Base-by-base conservation (phyloP, 2,113 vertebrate species). In the Cyanoderma ruficeps region DNA sequence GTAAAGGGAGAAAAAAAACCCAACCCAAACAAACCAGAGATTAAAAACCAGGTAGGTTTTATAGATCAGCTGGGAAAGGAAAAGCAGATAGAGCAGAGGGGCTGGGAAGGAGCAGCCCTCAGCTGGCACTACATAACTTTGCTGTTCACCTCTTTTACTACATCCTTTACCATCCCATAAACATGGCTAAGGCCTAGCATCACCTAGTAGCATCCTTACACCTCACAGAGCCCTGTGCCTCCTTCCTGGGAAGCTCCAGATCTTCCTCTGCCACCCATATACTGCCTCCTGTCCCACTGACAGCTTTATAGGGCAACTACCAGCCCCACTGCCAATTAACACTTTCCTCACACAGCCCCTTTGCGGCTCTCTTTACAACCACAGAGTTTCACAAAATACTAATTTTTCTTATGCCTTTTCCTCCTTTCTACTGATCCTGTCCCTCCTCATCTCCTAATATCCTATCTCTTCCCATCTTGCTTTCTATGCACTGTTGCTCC, bases 41-140 rank as follows among this genome's bases (percentile, higher is more conserved):
- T 22, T 77, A 89, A 92, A 94, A 94, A 64, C 19, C 72, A 77
- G 67, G 59, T 65, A 65, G 56, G 37, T 88, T 91, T 94, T 92
- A 96, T 44, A 94, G 90, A 82, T 83, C 70, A 91, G 27, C 65
- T 84, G 57, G 70, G 69, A 91, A 84, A 94, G 65, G 72, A 59
- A 87, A 93, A 87, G 44, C 59, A 71, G 55, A 75, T 13, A 27
- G 89, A 89, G 65, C 55, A 81, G 68, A 82, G 50, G 55, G 57
- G 57, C 56, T 77, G 78, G 53, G 67, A 90, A 25, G 33, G 65
- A 88, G 60, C 63, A 94, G 82, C 30, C 33, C 49, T 49, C 42
- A 63, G 59, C 39, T 79, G 81, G 55, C 39, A 55, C 59, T 6
- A 4, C 49, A 47, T 2, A 10, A 28, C 55, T 72, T 75, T 81